Evolutionary conservation across 2,888 invertebrate species (phyloP).

Genomic region (Acleris literana): DNA sequence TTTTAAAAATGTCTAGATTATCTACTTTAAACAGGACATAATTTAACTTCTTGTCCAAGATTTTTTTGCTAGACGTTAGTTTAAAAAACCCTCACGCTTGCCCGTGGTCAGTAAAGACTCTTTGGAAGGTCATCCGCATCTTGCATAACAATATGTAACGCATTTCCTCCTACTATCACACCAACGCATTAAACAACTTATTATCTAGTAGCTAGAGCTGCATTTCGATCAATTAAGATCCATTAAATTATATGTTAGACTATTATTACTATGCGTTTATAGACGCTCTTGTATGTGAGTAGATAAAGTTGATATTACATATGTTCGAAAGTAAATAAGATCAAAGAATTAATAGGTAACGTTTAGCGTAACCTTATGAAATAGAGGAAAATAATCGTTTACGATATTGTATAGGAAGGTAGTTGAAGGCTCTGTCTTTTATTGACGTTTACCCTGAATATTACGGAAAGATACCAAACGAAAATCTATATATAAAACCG

Average conservation of each 20-base stretch:
- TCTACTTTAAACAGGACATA: too few relatives aligned
- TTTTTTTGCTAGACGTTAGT: too few relatives aligned
- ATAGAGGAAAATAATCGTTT: slow-evolving; percentile 21
- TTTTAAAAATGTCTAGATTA: too few relatives aligned
- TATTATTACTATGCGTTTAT: background rate
- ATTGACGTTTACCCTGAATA: background rate
- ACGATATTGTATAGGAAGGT: background rate
- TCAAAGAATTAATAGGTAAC: slow-evolving; percentile 5
- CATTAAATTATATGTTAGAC: background rate
- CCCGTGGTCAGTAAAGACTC: slow-evolving; percentile 29
- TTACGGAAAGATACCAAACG: background rate
- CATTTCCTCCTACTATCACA: slow-evolving; percentile 20
- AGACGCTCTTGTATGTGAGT: background rate
- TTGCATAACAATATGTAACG: slow-evolving; percentile 43
- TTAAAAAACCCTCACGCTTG: slow-evolving; percentile 21
- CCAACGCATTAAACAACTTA: background rate
- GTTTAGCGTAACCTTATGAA: slow-evolving; percentile 25
- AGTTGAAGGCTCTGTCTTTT: background rate
- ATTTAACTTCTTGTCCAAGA: too few relatives aligned
- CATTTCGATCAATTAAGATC: background rate
- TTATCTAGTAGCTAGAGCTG: background rate
- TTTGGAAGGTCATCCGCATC: slow-evolving; percentile 34
- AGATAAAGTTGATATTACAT: background rate
- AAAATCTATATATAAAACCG: background rate
- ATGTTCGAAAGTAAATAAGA: background rate